Conservation (phyloP, 2,797 vertebrate species). For the Phyllotis vaccarum region DNA sequence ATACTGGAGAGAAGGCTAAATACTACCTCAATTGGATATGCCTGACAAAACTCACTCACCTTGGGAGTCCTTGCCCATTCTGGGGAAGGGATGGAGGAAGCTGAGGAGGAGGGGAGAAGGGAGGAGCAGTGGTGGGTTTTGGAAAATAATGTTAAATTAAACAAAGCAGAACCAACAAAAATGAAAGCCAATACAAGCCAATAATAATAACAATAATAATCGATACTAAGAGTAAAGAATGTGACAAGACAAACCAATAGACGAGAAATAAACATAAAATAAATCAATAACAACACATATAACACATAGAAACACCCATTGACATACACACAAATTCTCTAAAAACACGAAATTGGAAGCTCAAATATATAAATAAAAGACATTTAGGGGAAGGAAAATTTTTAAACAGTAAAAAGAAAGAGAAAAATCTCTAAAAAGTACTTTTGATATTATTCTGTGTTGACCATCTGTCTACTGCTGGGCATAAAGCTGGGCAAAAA, state of each 20-base stretch:
- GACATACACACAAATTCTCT: neutral
- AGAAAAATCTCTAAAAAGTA: too few relatives aligned
- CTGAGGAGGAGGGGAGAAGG: too few relatives aligned
- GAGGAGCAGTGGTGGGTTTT: too few relatives aligned
- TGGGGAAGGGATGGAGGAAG: too few relatives aligned
- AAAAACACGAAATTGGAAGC: neutral
- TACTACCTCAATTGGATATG: too few relatives aligned
- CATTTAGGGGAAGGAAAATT: neutral
- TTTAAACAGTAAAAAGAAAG: neutral
- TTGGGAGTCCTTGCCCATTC: too few relatives aligned
- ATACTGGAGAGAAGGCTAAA: too few relatives aligned
- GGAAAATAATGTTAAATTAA: too few relatives aligned
- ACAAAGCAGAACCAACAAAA: too few relatives aligned
- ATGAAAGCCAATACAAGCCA: neutral
- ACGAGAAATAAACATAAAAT: neutral
- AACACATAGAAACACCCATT: neutral
- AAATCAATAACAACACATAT: neutral
- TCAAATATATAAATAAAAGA: neutral
- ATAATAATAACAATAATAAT: neutral
- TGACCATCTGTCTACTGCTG: neutral
- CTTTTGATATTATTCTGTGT: neutral
- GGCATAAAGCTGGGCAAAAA: neutral
- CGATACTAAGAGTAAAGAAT: neutral
- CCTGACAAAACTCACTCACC: too few relatives aligned
- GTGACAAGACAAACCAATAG: neutral